Evolutionary conservation across 2,113 vertebrate species (phyloP), one percentile per base, ranked within the genome.

Genomic region (Struthidea cinerea): DNA sequence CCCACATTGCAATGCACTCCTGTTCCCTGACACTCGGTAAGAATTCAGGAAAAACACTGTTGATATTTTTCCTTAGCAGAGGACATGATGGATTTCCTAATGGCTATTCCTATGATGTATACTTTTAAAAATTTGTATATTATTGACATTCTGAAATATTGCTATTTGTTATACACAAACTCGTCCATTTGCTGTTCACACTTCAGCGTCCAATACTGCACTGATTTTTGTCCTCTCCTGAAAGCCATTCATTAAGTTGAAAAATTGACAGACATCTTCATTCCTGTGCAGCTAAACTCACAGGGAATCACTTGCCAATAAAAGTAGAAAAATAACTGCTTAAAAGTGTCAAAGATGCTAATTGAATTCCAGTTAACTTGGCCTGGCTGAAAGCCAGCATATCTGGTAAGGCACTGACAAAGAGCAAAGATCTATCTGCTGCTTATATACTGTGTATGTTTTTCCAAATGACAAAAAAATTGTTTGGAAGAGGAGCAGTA

Each of bases 271-370:
- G 44, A 50, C 27, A 1, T 74, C 46, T 85, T 94, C 59, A 88
- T 84, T 91, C 63, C 83, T 81, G 39, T 46, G 55, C 75, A 93
- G 59, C 37, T 90, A 79, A 92, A 77, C 56, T 95, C 35, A n/a
- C n/a, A 81, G 47, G 24, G 52, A 89, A 84, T 56, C 64, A 67
- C 68, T 52, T 93, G 71, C 76, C 85, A 90, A 86, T 86, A 75
- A 49, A 90, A 92, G 32, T 63, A 93, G 65, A 92, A 79, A 90
- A 93, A 95, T 44, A 94, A 80, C 79, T 88, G 49, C 91, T 85
- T 96, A 55, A 61, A 96, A 91, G 69, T 86, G 83, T 83, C 94
- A 90, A 91, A 92, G 68, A 92, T 84, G 75, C 56, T 90, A 94
- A 93, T 11, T 80, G 91, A 94, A 61, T 93, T 96, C 68, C 56